These are phyloP conservation scores for Pharmacophagus antenor DNA, from an alignment of 2,888 invertebrate species.

Conservation along the genomic window DNA sequence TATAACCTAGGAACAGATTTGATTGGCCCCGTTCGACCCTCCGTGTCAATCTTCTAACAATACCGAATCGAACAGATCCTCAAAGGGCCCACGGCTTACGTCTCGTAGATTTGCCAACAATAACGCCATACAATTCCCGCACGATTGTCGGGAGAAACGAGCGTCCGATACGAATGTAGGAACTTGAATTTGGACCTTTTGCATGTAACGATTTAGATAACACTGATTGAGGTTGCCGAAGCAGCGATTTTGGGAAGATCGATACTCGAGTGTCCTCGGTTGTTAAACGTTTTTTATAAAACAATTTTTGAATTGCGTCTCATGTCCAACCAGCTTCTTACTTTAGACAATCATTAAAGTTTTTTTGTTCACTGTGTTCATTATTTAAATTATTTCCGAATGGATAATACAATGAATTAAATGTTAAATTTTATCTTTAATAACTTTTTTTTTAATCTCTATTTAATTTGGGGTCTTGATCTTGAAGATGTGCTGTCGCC, in stretches of 20 bases:
- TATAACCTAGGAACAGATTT: neutral
- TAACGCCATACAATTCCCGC: conserved; percentile 55
- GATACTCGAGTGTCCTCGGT: neutral
- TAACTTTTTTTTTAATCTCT: too few species aligned
- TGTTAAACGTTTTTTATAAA: too few species aligned
- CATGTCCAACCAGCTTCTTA: too few species aligned
- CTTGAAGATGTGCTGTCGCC: too few species aligned
- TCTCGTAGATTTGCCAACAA: conserved; percentile 48
- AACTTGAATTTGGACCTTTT: conserved; percentile 52
- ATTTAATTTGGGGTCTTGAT: too few species aligned
- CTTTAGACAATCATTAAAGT: too few species aligned
- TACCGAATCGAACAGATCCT: conserved; percentile 35
- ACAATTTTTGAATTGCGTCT: too few species aligned
- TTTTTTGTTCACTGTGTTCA: too few species aligned
- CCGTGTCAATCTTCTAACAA: conserved; percentile 1
- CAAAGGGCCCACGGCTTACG: conserved; percentile 32
- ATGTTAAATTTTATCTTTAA: too few species aligned
- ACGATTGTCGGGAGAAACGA: conserved; percentile 48
- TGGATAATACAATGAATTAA: too few species aligned
- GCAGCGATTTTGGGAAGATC: neutral
- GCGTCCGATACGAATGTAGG: conserved; percentile 49
- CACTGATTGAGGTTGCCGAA: conserved; percentile 1
- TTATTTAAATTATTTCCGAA: too few species aligned
- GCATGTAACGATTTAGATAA: conserved; percentile 37
- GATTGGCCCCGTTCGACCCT: neutral